Conservation (phyloP, 2,797 vertebrate species). For the Neosalanx taihuensis region DNA sequence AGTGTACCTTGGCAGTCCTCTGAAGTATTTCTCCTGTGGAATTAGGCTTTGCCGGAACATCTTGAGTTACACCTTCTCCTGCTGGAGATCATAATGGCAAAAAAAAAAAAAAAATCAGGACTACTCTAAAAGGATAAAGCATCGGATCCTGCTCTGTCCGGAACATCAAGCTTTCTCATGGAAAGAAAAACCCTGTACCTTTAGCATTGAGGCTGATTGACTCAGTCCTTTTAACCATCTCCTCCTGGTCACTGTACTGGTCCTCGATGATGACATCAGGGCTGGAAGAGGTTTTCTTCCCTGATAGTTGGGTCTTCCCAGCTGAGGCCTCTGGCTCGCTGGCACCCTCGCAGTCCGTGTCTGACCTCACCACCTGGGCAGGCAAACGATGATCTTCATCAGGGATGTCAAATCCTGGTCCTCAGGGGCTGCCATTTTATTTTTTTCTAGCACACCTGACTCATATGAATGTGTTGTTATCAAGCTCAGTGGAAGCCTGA, state of each 20-base stretch:
- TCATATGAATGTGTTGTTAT: no score
- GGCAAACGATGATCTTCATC: no score
- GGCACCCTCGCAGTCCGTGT: conserved; percentile 76
- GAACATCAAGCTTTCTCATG: no score
- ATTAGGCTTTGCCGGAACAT: conserved; percentile 27
- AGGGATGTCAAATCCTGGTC: no score
- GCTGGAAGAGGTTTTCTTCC: conserved; percentile 34
- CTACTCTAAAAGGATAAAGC: no score
- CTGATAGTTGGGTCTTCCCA: conserved; percentile 31
- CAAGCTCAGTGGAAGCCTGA: no score
- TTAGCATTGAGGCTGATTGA: conserved; percentile 34
- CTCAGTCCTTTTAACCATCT: conserved; percentile 39
- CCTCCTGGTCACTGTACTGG: conserved; percentile 69
- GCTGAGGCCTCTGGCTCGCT: conserved; percentile 64
- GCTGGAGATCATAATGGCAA: not conserved
- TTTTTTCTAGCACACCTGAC: no score
- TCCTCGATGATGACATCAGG: conserved; percentile 76
- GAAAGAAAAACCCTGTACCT: conserved; percentile 47
- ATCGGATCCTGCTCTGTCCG: no score
- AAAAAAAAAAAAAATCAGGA: no score
- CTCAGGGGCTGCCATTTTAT: no score
- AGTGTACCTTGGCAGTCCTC: conserved; percentile 90
- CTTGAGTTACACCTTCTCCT: not conserved
- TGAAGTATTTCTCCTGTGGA: conserved; percentile 77
- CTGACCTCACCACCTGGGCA: conserved; percentile 69